Conservation (phyloP, 2,888 invertebrate species). For the Melieria omissa region DNA sequence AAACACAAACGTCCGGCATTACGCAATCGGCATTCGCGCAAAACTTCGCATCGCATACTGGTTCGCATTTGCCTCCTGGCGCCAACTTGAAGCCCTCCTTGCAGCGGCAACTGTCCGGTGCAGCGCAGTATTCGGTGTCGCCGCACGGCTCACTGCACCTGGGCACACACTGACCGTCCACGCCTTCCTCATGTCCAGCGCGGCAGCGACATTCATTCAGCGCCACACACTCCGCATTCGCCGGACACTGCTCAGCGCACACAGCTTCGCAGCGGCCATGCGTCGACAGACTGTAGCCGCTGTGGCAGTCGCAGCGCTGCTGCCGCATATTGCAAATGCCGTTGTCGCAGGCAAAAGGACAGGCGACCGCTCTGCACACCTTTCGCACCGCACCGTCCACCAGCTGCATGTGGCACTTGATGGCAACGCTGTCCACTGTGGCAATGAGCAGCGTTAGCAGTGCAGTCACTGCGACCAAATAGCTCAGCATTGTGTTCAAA, state of each 20-base stretch:
- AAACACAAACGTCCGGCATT: slow-evolving; percentile 10
- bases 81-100: slow-evolving; percentile 2
- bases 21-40: slow-evolving; percentile 6
- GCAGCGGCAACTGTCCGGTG: slow-evolving; percentile 21
- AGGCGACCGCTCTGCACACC: slow-evolving; percentile 8
- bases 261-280: slow-evolving; percentile 8
- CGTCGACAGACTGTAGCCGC: slow-evolving; percentile 1
- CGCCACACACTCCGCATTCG: background rate
- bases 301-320: slow-evolving; percentile 19
- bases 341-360: slow-evolving; percentile 19
- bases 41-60: slow-evolving; percentile 4
- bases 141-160: background rate
- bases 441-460: too few species aligned
- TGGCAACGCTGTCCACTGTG: background rate
- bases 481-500: too few species aligned
- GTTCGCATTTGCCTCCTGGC: background rate
- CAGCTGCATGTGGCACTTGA: slow-evolving; percentile 14
- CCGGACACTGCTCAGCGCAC: background rate
- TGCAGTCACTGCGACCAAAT: too few species aligned
- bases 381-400: slow-evolving; percentile 14
- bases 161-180: slow-evolving; percentile 6
- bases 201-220: background rate
- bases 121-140: slow-evolving; percentile 15
- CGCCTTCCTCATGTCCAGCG: background rate
- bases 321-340: slow-evolving; percentile 17